Base-by-base conservation (phyloP, 2,888 invertebrate genomes). In the Icerya purchasi region DNA sequence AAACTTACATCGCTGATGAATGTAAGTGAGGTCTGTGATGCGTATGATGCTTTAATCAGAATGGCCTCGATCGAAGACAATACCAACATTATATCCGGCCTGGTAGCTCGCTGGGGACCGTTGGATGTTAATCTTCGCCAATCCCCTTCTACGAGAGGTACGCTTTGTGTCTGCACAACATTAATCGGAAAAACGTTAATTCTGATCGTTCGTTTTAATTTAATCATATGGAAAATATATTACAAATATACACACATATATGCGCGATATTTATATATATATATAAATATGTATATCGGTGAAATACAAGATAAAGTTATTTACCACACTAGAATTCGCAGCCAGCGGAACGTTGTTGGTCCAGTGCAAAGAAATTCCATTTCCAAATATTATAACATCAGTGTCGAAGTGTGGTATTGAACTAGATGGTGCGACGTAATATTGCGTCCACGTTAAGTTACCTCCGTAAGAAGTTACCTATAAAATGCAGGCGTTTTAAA, bases 381-480 rank as follows among this genome's bases (percentile, higher is more conserved):
- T 84, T 14, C 91, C 87, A 61, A 81, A 78, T 1, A 94, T 76
- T 51, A 92, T 80, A 1, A 93, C 79, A 70, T 93, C 90, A 53
- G 81, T 81, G 68, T 89, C 90, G 20, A 79, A 78, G 54, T 75
- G 74, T 1, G 76, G 74, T 55, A 70, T 68, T 1, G 78, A 77
- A 20, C 76, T 74, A 3, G 75, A 71, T 57, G 73, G 69, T 0
- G 80, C 78, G 3, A 78, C 75, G 66, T 83, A 87, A 61, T 77
- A 76, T 66, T 90, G 81, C 0, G 81, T 82, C 62, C 90, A 79
- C 19, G 80, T 80, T 3, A 94, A 71, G 57, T 77, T 76, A 0
- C 93, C 93, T 1, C 92, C 92, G 69, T 93, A 94, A 0, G 93
- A 90, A 60, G 84, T 78, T 5, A 93, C 76, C 74, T 86, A 65